Evolutionary conservation across 2,797 vertebrate species (phyloP), one percentile per base, ranked within the genome.

Genomic region (Peromyscus melanophrys): DNA sequence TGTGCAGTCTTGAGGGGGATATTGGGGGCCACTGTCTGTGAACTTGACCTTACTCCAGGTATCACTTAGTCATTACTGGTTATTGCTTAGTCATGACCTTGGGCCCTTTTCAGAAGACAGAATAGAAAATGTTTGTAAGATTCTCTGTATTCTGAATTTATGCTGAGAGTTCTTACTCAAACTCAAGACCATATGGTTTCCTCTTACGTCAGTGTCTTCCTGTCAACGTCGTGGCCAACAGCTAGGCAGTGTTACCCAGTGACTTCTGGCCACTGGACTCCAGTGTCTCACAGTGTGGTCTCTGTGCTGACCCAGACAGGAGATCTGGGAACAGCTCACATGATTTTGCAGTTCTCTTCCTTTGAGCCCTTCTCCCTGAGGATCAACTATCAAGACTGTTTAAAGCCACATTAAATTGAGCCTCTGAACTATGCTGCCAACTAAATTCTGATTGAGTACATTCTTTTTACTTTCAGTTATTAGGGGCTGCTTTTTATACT

Each of bases 41-140:
- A 31, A 46, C 49, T 76, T 27, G 27, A 46, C 59, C 57, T 43
- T 43, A 29, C n/a, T 55, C 52, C 52, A 16, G 52, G 13, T 55
- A 55, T 55, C 52, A 55, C 52, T 55, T 55, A 55, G 52, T 52
- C 49, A 52, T 52, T 16, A 55, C 52, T 40, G 13, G 55, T 37
- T 37, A 40, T 40, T 25, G 37, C 76, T 76, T 46, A 59, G 34
- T 76, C 81, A 31, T 67, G 14, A 31, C 23, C 71, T 29, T 63
- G 82, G 77, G 46, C 40, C 59, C 52, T 59, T 84, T 63, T 69
- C 46, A 92, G 57, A n/a, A 43, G 65, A 77, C 65, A 84, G 77
- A 77, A 16, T 16, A 65, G 80, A 77, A 65, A 43, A 40, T 21
- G 37, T 71, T 23, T 80, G 11, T 73, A 75, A 29, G 71, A 21